A percentile compares a stretch with the other conserved stretches of the same genome.
phyloP scores from a whole-genome alignment of 35 echinoderm and acorn worm genomes.

The Ptychodera flava region DNA sequence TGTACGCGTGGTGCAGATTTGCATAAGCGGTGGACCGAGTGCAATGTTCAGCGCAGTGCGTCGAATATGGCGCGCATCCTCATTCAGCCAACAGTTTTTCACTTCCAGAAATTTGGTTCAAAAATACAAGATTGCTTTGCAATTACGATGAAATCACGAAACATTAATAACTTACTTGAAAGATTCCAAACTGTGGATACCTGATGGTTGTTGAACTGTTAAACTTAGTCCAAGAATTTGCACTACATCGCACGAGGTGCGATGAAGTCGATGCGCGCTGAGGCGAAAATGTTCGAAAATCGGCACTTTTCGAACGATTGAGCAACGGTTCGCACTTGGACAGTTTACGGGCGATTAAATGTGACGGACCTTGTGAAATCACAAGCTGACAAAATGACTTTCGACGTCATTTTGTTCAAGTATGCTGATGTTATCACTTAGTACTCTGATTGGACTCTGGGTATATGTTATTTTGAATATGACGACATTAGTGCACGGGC shows the following conservation, averaged over 20 bases:
- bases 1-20: no score
- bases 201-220: no score
- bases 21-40: no score
- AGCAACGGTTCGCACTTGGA: not conserved
- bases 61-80: no score
- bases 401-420: not conserved
- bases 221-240: not conserved
- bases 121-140: no score
- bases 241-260: not conserved
- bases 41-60: no score
- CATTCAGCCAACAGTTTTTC: no score
- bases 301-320: no score
- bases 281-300: not conserved
- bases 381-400: not conserved
- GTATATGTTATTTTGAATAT: not conserved
- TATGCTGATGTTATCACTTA: not conserved
- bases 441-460: not conserved
- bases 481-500: not conserved
- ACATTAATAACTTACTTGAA: no score
- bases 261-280: not conserved
- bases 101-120: no score
- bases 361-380: not conserved
- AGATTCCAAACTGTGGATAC: no score
- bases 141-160: no score
- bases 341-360: not conserved